A percentile compares a stretch with the other conserved stretches of the same genome.
phyloP scores from a whole-genome alignment of 1,140 invertebrate species.

The Philotrypesis tridentata region DNA sequence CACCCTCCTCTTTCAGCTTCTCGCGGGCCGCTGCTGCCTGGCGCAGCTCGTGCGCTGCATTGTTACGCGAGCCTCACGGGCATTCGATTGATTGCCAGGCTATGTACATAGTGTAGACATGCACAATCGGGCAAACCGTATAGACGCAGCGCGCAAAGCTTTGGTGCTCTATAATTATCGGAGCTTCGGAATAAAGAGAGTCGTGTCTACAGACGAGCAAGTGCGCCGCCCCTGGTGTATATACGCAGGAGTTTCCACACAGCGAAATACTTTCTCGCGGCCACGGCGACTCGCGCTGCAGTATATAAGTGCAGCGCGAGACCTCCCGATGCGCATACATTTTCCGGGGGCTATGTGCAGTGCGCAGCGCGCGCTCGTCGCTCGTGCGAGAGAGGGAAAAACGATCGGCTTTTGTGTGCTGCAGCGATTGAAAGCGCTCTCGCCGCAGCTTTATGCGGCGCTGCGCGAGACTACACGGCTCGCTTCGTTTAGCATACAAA shows the following conservation, averaged over 20 bases:
- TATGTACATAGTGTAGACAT: too few relatives aligned
- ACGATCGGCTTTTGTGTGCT: background rate
- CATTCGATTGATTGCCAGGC: background rate
- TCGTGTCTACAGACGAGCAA: too few relatives aligned
- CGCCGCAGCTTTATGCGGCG: too few relatives aligned
- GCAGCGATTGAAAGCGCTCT: background rate
- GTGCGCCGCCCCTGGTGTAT: too few relatives aligned
- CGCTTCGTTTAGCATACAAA: conserved; percentile 1
- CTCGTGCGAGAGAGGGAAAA: background rate
- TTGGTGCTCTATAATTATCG: background rate
- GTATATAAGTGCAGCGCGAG: too few relatives aligned
- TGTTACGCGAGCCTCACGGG: conserved; percentile 6
- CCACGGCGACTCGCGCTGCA: too few relatives aligned
- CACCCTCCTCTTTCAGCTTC: background rate
- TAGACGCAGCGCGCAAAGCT: background rate
- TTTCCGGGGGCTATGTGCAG: background rate
- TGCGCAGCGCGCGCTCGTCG: too few relatives aligned
- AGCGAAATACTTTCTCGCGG: background rate
- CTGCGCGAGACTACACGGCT: background rate
- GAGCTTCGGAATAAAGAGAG: background rate
- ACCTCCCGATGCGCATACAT: too few relatives aligned
- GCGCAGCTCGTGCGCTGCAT: background rate
- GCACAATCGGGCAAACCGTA: too few relatives aligned
- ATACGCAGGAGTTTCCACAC: too few relatives aligned
- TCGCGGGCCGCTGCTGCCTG: too few relatives aligned